Percentiles rank a stretch among this genome's conserved stretches.
These are phyloP conservation scores for Blennius ocellaris DNA, from an alignment of 2,113 vertebrate genomes.

Conservation along the genomic window DNA sequence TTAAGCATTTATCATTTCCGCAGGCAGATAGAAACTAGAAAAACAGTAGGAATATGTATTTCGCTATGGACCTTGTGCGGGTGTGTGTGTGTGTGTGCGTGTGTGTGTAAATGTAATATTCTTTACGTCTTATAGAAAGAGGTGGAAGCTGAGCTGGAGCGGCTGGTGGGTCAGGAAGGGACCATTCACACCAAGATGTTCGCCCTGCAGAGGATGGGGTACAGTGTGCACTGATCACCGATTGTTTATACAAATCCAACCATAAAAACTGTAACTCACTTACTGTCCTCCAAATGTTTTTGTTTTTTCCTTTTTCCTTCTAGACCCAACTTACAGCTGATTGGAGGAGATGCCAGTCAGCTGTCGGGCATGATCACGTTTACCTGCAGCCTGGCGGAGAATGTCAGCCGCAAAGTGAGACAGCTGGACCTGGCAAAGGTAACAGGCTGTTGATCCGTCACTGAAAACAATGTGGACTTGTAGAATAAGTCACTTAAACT, in stretches of 20 bases:
- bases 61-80: no score
- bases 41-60: no score
- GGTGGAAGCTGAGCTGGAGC: conserved; percentile 88
- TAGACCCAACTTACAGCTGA: conserved; percentile 95
- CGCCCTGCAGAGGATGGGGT: conserved; percentile 95
- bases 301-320: conserved; percentile 28
- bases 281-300: not conserved
- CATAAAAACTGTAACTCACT: not conserved
- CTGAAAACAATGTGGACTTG: no score
- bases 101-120: conserved; percentile 2
- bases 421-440: conserved; percentile 98
- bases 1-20: no score
- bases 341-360: conserved; percentile 95
- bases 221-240: conserved; percentile 57
- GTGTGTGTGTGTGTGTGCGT: no score
- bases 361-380: conserved; percentile 97
- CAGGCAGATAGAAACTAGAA: no score
- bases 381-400: conserved; percentile 96
- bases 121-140: conserved; percentile 81
- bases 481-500: no score
- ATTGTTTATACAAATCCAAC: not conserved
- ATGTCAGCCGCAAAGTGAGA: conserved; percentile 96
- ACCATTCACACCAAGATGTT: conserved; percentile 93
- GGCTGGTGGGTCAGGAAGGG: conserved; percentile 89
- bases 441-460: not conserved